These are phyloP conservation scores for Neoseiulus cucumeris DNA, from an alignment of 1,140 invertebrate species.

Conservation along the genomic window DNA sequence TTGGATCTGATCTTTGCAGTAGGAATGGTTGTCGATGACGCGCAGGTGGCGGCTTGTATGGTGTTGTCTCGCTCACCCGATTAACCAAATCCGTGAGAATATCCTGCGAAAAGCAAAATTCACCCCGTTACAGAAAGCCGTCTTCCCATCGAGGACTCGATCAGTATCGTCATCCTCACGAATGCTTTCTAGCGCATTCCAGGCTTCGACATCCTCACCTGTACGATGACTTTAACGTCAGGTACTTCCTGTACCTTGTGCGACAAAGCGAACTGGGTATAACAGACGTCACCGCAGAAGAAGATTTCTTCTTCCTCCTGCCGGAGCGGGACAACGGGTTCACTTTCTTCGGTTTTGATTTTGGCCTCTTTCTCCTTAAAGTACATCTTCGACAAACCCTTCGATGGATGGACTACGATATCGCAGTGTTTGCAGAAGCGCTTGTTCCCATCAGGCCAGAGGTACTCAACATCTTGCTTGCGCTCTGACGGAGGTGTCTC, in stretches of 20 bases:
- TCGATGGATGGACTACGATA: constrained; percentile 51
- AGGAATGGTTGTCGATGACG: background rate
- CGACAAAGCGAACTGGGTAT: constrained; percentile 52
- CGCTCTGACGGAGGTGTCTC: background rate
- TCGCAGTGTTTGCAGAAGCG: constrained; percentile 82
- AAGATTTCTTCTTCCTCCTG: constrained; percentile 28
- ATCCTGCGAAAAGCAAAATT: background rate
- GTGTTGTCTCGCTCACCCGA: background rate
- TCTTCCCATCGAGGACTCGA: too few species aligned
- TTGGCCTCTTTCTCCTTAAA: constrained; percentile 3
- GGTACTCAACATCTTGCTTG: background rate
- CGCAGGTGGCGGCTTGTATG: background rate
- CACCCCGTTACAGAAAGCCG: background rate
- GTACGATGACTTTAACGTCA: too few species aligned
- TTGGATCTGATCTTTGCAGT: background rate
- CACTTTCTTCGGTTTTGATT: constrained; percentile 30
- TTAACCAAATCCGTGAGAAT: background rate
- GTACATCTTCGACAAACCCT: constrained; percentile 11
- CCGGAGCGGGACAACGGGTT: background rate
- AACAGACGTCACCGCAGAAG: constrained; percentile 65
- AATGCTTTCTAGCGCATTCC: too few species aligned
- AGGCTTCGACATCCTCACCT: too few species aligned
- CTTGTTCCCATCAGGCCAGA: constrained; percentile 45
- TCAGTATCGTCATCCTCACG: too few species aligned
- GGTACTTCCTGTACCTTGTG: constrained; percentile 24